Conservation (phyloP, 1,140 invertebrate species). For the Leptestheria dahalacensis region DNA sequence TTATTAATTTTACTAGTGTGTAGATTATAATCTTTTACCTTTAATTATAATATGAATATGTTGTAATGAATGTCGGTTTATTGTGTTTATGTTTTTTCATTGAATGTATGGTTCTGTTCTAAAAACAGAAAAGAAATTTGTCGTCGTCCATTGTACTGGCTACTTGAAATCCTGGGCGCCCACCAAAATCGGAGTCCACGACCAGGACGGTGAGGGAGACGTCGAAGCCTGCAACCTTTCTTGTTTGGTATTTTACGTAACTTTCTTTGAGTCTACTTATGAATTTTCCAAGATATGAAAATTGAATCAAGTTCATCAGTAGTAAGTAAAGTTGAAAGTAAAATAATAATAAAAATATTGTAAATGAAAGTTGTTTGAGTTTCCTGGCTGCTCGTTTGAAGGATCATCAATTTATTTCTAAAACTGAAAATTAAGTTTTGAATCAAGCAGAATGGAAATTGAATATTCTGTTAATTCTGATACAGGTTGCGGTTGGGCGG, state of each 20-base stretch:
- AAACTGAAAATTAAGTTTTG: too few species aligned
- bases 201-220: constrained; percentile 43
- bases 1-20: background rate
- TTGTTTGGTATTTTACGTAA: constrained; percentile 48
- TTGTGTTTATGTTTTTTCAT: too few species aligned
- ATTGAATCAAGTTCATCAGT: background rate
- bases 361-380: too few species aligned
- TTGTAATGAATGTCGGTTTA: too few species aligned
- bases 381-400: background rate
- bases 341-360: background rate
- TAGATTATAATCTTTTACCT: too few species aligned
- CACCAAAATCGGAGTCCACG: constrained; percentile 41
- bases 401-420: too few species aligned
- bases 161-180: constrained; percentile 85
- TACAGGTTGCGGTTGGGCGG: constrained; percentile 49
- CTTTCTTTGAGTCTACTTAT: too few species aligned
- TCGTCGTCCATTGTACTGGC: constrained; percentile 71
- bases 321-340: background rate
- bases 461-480: constrained; percentile 17
- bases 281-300: background rate
- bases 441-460: too few species aligned
- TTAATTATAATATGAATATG: too few species aligned
- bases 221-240: constrained; percentile 59
- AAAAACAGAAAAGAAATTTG: constrained; percentile 52
- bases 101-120: constrained; percentile 9